These are phyloP conservation scores for Enteromius radiatus DNA, from an alignment of 2,797 vertebrate species.

Conservation along the genomic window DNA sequence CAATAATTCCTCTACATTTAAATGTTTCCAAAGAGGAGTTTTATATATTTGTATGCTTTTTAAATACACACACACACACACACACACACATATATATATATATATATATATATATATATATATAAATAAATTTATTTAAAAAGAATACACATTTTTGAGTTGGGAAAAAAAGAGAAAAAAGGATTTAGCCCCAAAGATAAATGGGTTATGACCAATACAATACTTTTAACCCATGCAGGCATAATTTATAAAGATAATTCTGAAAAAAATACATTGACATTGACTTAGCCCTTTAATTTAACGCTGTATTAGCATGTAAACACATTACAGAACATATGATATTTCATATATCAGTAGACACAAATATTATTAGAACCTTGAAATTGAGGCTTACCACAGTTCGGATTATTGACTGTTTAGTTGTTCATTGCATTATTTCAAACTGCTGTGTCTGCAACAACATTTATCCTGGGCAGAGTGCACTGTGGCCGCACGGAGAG, in stretches of 20 bases:
- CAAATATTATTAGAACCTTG: constrained; percentile 75
- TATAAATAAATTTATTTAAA: too few species aligned
- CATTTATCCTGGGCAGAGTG: constrained; percentile 40
- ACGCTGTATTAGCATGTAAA: constrained; percentile 74
- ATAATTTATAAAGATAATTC: neutral
- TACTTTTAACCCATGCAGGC: neutral
- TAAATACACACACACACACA: too few species aligned
- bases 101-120: neutral
- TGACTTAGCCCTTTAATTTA: constrained; percentile 53
- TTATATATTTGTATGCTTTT: too few species aligned
- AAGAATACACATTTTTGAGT: constrained; percentile 69
- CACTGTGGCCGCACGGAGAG: constrained; percentile 47
- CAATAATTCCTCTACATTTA: constrained; percentile 65
- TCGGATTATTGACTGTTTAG: constrained; percentile 76
- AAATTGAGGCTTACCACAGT: constrained; percentile 78
- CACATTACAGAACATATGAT: constrained; percentile 76
- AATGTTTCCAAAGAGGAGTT: constrained; percentile 64
- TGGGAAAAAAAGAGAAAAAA: constrained; percentile 67
- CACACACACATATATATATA: too few species aligned
- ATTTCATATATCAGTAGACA: constrained; percentile 73
- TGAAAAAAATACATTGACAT: constrained; percentile 14
- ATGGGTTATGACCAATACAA: constrained; percentile 32
- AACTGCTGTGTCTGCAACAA: constrained; percentile 65
- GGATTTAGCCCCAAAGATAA: constrained; percentile 7
- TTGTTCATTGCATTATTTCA: constrained; percentile 72